A percentile compares a stretch with the other conserved stretches of the same genome.
These are phyloP conservation scores for Tachuris rubrigastra DNA, from an alignment of 2,113 vertebrate species.

Conservation along the genomic window DNA sequence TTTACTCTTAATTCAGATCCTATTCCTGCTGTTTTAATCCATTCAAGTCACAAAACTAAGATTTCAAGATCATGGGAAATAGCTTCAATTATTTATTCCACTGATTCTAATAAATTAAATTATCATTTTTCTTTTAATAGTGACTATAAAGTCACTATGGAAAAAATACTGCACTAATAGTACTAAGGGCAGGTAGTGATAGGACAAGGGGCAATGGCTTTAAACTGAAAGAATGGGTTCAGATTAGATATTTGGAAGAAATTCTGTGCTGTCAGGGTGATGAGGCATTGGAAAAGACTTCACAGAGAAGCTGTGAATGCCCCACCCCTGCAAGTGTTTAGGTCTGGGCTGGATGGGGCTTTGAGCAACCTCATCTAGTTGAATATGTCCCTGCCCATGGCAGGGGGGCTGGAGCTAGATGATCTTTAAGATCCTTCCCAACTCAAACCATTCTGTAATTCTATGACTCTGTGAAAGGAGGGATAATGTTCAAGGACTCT, in stretches of 20 bases:
- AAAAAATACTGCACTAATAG: too few relatives aligned
- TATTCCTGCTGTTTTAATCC: neutral
- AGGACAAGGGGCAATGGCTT: neutral
- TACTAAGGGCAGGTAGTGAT: neutral
- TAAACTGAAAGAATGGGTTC: neutral
- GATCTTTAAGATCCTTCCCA: neutral
- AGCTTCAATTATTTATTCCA: neutral
- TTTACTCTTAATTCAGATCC: neutral
- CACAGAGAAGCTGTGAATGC: neutral
- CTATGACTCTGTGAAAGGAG: fast-evolving
- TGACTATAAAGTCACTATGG: too few relatives aligned
- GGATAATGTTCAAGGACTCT: neutral
- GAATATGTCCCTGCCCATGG: neutral
- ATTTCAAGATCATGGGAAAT: neutral
- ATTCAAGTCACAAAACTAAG: neutral
- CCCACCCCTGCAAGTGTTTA: neutral
- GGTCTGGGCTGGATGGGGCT: neutral
- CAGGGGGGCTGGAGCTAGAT: fast-evolving
- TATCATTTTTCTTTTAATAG: neutral
- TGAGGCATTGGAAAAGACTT: neutral
- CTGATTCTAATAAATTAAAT: neutral
- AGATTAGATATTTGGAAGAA: neutral
- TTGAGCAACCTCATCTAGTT: neutral
- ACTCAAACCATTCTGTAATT: neutral
- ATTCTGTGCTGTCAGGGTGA: neutral